Base-by-base conservation (phyloP, 1,140 invertebrate genomes). In the Ridgeia piscesae region DNA sequence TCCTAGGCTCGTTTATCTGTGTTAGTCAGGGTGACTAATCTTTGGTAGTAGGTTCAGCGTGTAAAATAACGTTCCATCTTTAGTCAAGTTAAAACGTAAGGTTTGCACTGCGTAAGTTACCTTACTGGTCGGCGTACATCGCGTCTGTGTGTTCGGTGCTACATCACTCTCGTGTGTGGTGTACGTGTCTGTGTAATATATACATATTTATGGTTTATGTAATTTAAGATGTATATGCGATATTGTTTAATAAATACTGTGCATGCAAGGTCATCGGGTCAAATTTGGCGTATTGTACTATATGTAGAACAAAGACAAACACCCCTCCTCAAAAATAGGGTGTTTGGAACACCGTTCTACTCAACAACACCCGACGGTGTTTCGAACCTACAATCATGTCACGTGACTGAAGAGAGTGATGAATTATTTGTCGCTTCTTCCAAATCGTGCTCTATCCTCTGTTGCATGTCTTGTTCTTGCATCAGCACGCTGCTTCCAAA, bases 191-290 rank as follows among this genome's bases (percentile, higher is more conserved):
- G 58, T 77, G 58, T 77, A 77, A 77, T 77, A 77, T 77, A 77
- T 77, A 14, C 58, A n/a, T 17, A 77, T 77, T n/a, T 77, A 21
- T 77, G 58, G 11, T 77, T 21, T 77, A 21, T 77, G 58, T 77
- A 77, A 77, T 77, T 31, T 77, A 77, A 77, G 58, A 77, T 77
- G 58, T 77, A 77, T 27, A 77, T 77, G 58, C 58, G 58, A 77
- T 77, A 77, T 77, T 77, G 58, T 77, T 77, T 77, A 77, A 77
- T 77, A 77, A 77, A 77, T 77, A 77, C 58, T 77, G 17, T 77
- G 58, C 11, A 21, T 77, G 58, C 58, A 31, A 77, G 58, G 58
- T 77, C 58, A 31, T 4, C 58, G 58, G 58, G 58, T 77, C 58
- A 31, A 27, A 77, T 77, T 17, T 31, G 58, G 58, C 27, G 58